These are phyloP conservation scores for Alouatta palliata DNA, from an alignment of 2,113 vertebrate species.

Conservation along the genomic window DNA sequence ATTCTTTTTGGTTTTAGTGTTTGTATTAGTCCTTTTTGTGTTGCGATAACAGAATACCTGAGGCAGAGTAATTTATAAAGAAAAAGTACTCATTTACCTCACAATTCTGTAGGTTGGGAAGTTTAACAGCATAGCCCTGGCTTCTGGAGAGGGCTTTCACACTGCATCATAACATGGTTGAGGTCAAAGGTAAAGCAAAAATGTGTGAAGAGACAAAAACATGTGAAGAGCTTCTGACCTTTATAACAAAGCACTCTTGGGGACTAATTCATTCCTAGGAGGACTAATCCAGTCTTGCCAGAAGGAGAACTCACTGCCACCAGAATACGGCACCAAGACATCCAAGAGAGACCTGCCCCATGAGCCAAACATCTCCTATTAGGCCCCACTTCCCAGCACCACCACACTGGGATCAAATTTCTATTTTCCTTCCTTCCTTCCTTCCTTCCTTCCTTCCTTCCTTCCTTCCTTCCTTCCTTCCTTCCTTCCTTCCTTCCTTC, in stretches of 20 bases:
- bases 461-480: too few species aligned
- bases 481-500: too few species aligned
- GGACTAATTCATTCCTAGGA: background rate
- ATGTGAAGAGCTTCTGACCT: background rate
- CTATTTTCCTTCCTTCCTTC: too few species aligned
- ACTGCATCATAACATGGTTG: background rate
- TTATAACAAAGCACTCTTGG: background rate
- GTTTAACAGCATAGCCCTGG: background rate
- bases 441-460: too few species aligned
- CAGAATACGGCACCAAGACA: background rate
- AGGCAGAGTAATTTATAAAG: background rate
- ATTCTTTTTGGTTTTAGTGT: background rate
- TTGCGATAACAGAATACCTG: background rate
- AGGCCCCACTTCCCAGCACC: background rate
- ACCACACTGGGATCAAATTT: background rate
- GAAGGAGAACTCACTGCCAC: background rate
- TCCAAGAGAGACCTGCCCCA: background rate
- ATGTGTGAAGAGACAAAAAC: background rate
- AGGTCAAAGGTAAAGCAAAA: background rate
- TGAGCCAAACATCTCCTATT: background rate
- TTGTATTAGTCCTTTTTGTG: background rate
- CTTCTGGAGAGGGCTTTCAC: background rate
- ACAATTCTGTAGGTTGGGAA: background rate
- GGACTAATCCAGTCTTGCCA: background rate
- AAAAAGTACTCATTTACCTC: background rate